These are phyloP conservation scores for Drosophila niveifrons DNA, from an alignment of 2,888 invertebrate species.

Conservation along the genomic window DNA sequence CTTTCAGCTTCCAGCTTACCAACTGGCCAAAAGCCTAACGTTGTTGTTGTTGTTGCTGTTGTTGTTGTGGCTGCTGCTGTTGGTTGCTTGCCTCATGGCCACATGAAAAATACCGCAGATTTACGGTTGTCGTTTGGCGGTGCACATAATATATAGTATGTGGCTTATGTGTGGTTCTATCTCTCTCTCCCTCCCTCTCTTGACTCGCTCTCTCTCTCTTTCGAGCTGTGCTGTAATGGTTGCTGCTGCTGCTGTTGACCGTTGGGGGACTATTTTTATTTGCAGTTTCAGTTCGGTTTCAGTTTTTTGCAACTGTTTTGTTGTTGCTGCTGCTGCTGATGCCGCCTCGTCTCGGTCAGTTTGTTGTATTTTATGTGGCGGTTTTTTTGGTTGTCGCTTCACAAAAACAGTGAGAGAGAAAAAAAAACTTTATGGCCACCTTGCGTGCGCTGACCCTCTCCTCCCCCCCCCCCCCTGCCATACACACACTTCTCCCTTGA, in stretches of 20 bases:
- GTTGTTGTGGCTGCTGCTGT: conserved; percentile 10
- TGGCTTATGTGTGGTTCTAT: conserved; percentile 58
- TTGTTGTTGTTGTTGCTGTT: conserved; percentile 24
- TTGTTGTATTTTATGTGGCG: conserved; percentile 73
- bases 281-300: conserved; percentile 76
- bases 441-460: conserved; percentile 44
- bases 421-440: conserved; percentile 59
- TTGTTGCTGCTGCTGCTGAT: conserved; percentile 40
- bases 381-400: conserved; percentile 56
- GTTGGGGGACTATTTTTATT: conserved; percentile 69
- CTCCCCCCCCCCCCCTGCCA: not conserved
- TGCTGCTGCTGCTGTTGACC: conserved; percentile 23
- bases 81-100: conserved; percentile 55
- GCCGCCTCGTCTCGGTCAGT: conserved; percentile 69
- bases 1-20: conserved; percentile 63
- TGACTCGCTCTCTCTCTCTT: not conserved
- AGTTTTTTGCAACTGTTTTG: conserved; percentile 71
- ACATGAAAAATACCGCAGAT: conserved; percentile 81
- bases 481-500: not conserved
- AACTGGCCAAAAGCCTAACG: conserved; percentile 46
- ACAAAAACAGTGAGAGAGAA: not conserved
- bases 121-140: conserved; percentile 79
- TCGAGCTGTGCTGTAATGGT: no score
- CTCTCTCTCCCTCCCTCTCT: not conserved
- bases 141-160: conserved; percentile 67